Base-by-base conservation (phyloP, 2,797 vertebrate species). In the Alcedo quadribrachys region DNA sequence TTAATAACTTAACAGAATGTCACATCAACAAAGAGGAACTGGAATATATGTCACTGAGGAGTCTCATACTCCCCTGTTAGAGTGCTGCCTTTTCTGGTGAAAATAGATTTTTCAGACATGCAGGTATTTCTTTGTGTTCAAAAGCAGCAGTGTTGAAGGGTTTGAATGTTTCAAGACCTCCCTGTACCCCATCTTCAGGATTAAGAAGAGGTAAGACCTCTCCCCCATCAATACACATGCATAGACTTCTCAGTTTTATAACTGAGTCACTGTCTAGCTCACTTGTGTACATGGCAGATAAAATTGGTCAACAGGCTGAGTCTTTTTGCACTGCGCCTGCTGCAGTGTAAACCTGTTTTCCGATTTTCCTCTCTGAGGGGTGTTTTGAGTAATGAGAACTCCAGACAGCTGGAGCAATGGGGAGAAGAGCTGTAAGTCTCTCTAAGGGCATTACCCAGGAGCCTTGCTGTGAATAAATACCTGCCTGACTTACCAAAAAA, bases 361-460 rank as follows among this genome's bases (percentile, higher is more conserved):
- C 3, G 8, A 46, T 69, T 30, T 80, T 93, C 79, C 32, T 87
- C 48, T 74, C 86, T 76, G 40, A 78, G 42, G n/a, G 46, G 16
- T 71, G 7, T 88, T 93, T 78, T 76, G 66, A 91, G 50, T 68
- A 55, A 76, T 51, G 19, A 94, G 74, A 93, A 61, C 46, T 86
- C 50, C 40, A 88, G 61, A 50, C 79, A 90, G 33, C 50, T 69
- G 65, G 67, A 93, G 60, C 11, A 8, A 76, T 33, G 27, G 67
- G 45, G 24, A 88, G 32, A 90, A 83, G 20, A 89, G 63, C 66
- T 63, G 30, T 80, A 84, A 74, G 89, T 70, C 46, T 95, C 32
- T 92, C 42, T 53, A 79, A 85, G 77, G 43, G 30, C 78, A 81
- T 62, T 92, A 35, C 81, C 68, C 50, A 48, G 83, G 15, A 85